Conservation (phyloP, 2,113 vertebrate genomes). For the Hyperopisus bebe region DNA sequence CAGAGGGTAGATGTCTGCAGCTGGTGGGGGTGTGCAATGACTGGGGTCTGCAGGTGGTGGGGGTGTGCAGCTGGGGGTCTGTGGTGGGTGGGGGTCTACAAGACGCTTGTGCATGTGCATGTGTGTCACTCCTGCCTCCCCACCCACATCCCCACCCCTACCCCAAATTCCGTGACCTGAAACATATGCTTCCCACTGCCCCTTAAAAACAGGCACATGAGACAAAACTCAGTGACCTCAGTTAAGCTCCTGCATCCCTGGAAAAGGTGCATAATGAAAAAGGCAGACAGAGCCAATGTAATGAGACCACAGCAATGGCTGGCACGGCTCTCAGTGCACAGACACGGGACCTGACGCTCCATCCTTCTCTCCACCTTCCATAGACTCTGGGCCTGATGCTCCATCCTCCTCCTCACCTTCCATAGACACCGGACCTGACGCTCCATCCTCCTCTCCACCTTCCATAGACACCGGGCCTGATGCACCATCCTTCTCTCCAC, state of each 20-base stretch:
- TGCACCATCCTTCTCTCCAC: not conserved
- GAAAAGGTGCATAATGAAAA: not conserved
- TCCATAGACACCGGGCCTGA: not conserved
- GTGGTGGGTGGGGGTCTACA: not conserved
- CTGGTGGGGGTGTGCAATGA: not conserved
- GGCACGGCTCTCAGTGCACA: not conserved
- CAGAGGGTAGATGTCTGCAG: not conserved
- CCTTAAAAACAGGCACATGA: not conserved
- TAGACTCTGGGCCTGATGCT: not conserved
- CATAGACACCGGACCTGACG: not conserved
- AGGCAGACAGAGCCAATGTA: not conserved
- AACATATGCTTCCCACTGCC: not conserved
- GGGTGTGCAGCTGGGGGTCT: not conserved
- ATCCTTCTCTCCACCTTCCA: not conserved
- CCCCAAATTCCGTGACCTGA: not conserved
- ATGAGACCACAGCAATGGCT: not conserved
- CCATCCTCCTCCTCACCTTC: not conserved
- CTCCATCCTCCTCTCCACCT: not conserved
- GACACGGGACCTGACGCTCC: not conserved
- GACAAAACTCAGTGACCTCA: not conserved
- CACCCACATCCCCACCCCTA: not conserved
- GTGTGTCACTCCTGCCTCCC: not conserved
- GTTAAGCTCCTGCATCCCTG: not conserved
- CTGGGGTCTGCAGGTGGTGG: too few relatives aligned
- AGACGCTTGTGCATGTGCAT: not conserved